Base-by-base conservation (phyloP, 1,140 invertebrate genomes). In the Drosophila ogumai region DNA sequence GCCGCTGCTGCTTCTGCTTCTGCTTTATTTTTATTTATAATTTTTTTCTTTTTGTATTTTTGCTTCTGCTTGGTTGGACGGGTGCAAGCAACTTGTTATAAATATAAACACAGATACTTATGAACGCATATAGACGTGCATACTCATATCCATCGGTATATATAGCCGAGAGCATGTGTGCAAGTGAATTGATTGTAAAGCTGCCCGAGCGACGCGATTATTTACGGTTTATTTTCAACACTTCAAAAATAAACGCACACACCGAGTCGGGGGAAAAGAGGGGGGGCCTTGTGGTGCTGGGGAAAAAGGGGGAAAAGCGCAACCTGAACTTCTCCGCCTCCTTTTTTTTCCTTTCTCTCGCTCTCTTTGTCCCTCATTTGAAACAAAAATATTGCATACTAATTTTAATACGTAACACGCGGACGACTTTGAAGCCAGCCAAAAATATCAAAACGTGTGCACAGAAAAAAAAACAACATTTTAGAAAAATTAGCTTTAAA, bases 211-310 rank as follows among this genome's bases (percentile, higher is more conserved):
- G 65, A 80, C 81, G 86, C 78, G 85, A 90, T 90, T 88, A 90
- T 88, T 88, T 88, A 88, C 80, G 84, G 84, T 88, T 88, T 88
- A 88, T 88, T 88, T 88, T 88, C 84, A 88, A 90, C 80, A 88
- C 85, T 85, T 85, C 85, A 75, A 73, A 90, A 90, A 90, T 90
- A 90, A 90, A 90, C 81, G 80, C 66, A 76, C 54, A 50, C 36
- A 22, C 41, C 6, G 41, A 8, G 41, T 15, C 17, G 40, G 17
- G 12, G 28, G 7, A 13, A 19, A 44, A 38, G 25, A 38, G 31
- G 19, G 34, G 43, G 41, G 25, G 15, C 22, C 22, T 19, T 59
- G 57, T 2, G 31, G 41, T 17, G 32, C 41, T 52, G 36, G 60
- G 44, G 41, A n/a, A 46, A 55, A 69, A 47, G 44, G 59, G 50